Percentiles rank a stretch among this genome's conserved stretches.
These are phyloP conservation scores for Sphinx pinastri DNA, from an alignment of 2,888 invertebrate genomes.

Conservation along the genomic window DNA sequence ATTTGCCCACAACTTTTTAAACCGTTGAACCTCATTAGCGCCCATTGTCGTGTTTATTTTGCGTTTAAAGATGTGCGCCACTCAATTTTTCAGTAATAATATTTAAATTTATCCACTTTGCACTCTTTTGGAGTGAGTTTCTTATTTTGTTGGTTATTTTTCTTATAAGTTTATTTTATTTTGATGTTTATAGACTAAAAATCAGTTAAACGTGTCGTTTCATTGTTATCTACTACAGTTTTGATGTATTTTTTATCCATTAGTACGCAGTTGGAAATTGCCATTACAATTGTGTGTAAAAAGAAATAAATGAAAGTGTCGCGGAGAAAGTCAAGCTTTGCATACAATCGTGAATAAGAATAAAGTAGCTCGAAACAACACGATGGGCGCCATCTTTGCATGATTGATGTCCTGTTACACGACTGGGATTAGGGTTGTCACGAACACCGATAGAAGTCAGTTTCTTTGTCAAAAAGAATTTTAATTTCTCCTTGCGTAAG, in stretches of 20 bases:
- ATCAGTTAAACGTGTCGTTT: too few relatives aligned
- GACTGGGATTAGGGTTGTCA: conserved; percentile 26
- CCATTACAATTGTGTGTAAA: background rate
- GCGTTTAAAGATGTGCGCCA: background rate
- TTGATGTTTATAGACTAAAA: background rate
- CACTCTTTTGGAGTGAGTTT: background rate
- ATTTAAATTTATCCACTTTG: conserved; percentile 8
- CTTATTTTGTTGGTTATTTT: background rate
- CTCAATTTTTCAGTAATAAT: background rate
- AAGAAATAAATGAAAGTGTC: background rate
- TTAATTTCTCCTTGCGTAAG: too few relatives aligned
- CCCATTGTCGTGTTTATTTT: conserved; percentile 16
- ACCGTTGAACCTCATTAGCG: conserved; percentile 26
- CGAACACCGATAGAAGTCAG: background rate
- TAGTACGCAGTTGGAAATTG: too few relatives aligned
- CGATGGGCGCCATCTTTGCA: conserved; percentile 54
- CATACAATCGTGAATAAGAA: conserved; percentile 24
- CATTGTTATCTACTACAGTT: too few relatives aligned
- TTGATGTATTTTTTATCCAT: too few relatives aligned
- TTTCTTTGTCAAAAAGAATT: background rate
- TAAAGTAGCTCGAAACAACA: conserved; percentile 36
- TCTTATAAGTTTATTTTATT: background rate
- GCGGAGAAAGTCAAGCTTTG: conserved; percentile 5
- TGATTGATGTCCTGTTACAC: conserved; percentile 60
- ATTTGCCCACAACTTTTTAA: conserved; percentile 29